phyloP scores from a whole-genome alignment of 2,113 vertebrate species.

The Oreochromis tanganicae region DNA sequence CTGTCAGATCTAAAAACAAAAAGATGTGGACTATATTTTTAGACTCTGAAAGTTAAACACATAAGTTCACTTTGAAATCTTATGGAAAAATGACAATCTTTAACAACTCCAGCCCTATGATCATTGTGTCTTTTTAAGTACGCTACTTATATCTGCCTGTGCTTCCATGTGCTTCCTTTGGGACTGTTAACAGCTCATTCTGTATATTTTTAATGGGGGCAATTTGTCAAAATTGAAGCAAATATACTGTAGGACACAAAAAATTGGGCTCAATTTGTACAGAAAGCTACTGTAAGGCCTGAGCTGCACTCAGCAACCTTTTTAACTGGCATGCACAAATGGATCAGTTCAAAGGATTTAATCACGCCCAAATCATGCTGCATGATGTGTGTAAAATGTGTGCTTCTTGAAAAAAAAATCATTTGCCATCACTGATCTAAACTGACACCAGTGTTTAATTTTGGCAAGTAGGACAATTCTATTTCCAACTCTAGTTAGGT shows the following conservation, averaged over 20 bases:
- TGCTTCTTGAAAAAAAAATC: neutral
- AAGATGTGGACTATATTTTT: neutral
- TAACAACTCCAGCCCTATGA: neutral
- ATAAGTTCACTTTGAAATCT: neutral
- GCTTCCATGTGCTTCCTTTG: neutral
- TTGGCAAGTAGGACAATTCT: neutral
- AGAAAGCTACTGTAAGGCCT: neutral
- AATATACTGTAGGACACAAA: neutral
- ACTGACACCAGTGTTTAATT: slow-evolving; percentile 8
- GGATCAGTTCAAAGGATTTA: neutral
- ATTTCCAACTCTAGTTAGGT: neutral
- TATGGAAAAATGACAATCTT: neutral
- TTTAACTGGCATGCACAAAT: neutral
- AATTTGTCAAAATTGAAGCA: neutral
- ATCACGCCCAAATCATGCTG: neutral
- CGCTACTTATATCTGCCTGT: neutral
- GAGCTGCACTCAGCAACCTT: neutral
- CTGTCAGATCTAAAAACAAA: neutral
- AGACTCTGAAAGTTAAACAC: neutral
- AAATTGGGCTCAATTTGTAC: neutral
- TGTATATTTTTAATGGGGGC: neutral
- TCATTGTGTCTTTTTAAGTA: neutral
- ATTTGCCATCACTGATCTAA: neutral
- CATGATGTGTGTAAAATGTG: neutral
- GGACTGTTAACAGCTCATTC: neutral